phyloP scores from a whole-genome alignment of 2,888 invertebrate genomes.

The Celastrina argiolus region DNA sequence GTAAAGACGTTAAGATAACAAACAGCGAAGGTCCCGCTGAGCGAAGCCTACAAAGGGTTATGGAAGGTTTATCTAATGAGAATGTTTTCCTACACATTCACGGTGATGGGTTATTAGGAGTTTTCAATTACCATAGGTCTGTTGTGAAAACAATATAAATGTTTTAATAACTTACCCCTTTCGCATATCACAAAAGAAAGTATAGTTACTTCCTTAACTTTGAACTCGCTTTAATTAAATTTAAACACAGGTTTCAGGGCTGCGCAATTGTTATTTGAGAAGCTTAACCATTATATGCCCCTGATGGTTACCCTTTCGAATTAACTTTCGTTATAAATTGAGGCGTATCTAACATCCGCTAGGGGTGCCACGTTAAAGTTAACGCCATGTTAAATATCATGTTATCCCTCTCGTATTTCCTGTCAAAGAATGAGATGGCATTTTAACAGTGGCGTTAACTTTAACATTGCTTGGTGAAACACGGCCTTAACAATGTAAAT shows the following conservation, averaged over 20 bases:
- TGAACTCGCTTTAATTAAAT: constrained; percentile 39
- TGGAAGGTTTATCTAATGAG: background rate
- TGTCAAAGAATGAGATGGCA: too few species aligned
- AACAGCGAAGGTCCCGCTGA: background rate
- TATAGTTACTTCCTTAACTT: constrained; percentile 30
- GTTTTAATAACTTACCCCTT: constrained; percentile 18
- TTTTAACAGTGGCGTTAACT: too few species aligned
- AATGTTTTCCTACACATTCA: background rate
- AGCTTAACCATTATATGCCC: constrained; percentile 35
- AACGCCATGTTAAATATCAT: too few species aligned
- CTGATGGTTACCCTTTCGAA: constrained; percentile 41
- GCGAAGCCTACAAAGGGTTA: background rate
- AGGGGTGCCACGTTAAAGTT: constrained; percentile 18
- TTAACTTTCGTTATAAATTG: constrained; percentile 44
- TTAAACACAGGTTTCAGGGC: constrained; percentile 40
- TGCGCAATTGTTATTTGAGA: constrained; percentile 40
- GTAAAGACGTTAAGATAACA: background rate
- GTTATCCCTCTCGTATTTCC: too few species aligned
- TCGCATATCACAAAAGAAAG: constrained; percentile 34
- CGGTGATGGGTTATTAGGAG: background rate
- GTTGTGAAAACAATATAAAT: constrained; percentile 4
- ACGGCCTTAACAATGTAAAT: too few species aligned
- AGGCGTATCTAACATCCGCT: constrained; percentile 23
- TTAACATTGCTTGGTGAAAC: too few species aligned
- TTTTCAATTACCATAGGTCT: constrained; percentile 15